A percentile compares a stretch with the other conserved stretches of the same genome.
phyloP scores from a whole-genome alignment of 2,797 vertebrate genomes.

The Falco cherrug region DNA sequence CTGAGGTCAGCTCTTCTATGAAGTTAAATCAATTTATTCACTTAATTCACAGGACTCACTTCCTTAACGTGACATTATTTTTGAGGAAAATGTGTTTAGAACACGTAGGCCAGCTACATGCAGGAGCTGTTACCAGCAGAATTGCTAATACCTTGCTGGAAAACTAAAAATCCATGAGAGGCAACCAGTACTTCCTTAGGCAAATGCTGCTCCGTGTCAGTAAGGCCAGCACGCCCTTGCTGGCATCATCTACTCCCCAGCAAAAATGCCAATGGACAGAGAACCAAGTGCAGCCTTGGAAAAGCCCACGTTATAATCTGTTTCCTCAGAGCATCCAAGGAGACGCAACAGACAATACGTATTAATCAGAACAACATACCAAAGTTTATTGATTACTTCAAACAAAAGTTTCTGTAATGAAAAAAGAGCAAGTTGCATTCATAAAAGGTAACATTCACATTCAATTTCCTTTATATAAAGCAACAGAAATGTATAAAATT shows the following conservation, averaged over 20 bases:
- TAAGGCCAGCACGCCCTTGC: accelerated
- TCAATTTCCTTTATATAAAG: conserved; percentile 79
- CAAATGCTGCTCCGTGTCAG: background rate
- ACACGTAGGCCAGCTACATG: accelerated
- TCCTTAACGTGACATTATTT: background rate
- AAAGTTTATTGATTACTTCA: conserved; percentile 84
- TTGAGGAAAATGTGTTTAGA: background rate
- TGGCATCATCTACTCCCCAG: accelerated
- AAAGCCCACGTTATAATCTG: background rate
- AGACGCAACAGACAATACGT: background rate
- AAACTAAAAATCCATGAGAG: background rate
- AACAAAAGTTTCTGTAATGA: conserved; percentile 79
- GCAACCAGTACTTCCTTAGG: background rate
- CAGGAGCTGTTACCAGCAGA: background rate
- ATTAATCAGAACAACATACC: conserved; percentile 80
- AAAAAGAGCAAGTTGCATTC: conserved; percentile 81
- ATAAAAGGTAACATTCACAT: conserved; percentile 82
- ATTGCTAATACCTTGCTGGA: background rate
- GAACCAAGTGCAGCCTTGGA: too few relatives aligned
- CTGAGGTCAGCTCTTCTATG: background rate
- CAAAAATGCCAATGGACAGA: background rate
- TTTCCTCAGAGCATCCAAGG: background rate
- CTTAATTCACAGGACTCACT: background rate
- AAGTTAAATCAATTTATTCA: background rate
- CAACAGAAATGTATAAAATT: conserved; percentile 80